phyloP scores from a whole-genome alignment of 2,888 invertebrate species.

The Pecten maximus region DNA sequence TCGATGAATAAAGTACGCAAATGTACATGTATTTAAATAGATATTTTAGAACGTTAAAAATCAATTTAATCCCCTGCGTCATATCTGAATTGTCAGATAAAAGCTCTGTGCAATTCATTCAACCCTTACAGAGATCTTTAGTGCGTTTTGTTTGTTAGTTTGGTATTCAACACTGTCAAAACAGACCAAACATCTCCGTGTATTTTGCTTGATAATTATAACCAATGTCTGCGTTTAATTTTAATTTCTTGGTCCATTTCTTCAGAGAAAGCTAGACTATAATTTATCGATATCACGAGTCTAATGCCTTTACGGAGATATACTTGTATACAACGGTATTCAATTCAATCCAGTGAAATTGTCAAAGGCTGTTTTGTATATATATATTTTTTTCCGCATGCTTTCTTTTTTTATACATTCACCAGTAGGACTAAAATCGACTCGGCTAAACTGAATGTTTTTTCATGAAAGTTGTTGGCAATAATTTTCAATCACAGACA shows the following conservation, averaged over 20 bases:
- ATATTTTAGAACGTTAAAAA: no score
- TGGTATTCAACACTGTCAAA: neutral
- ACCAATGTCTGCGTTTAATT: neutral
- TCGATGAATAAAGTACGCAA: neutral
- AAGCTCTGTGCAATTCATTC: neutral
- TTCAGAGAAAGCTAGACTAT: neutral
- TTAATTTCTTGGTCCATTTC: slow-evolving; percentile 3
- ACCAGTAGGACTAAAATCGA: no score
- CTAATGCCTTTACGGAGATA: neutral
- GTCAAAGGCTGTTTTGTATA: no score
- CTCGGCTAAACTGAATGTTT: no score
- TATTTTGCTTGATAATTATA: neutral
- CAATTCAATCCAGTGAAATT: no score
- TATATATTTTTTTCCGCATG: no score
- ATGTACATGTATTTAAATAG: neutral
- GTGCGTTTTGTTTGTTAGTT: neutral
- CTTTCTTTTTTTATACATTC: no score
- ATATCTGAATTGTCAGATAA: neutral
- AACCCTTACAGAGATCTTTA: neutral
- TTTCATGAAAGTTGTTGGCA: no score
- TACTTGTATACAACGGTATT: no score
- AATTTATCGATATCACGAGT: neutral
- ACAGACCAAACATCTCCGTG: neutral
- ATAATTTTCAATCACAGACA: no score
- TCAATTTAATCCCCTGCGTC: no score